phyloP scores from a whole-genome alignment of 2,888 invertebrate species.

The Tribolium freemani region DNA sequence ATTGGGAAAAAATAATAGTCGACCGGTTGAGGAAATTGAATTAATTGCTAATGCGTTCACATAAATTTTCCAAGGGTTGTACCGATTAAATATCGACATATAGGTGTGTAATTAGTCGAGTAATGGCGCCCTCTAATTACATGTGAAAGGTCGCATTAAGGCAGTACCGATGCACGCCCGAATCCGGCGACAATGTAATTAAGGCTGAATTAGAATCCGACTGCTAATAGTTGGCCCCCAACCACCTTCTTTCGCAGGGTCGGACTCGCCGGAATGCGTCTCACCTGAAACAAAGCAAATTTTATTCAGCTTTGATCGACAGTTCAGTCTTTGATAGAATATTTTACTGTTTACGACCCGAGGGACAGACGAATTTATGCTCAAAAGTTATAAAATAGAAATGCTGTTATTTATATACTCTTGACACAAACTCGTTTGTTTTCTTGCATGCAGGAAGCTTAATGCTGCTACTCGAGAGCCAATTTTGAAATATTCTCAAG shows the following conservation, averaged over 20 bases:
- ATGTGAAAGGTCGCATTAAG: conserved; percentile 64
- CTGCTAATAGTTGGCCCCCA: conserved; percentile 42
- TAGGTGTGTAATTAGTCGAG: conserved; percentile 63
- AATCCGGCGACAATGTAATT: conserved; percentile 66
- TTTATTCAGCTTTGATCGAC: background rate
- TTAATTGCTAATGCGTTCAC: conserved; percentile 59
- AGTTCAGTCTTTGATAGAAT: background rate
- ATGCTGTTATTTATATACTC: background rate
- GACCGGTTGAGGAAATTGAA: conserved; percentile 55
- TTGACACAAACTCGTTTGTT: background rate
- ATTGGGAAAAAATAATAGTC: conserved; percentile 17
- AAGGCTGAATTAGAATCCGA: conserved; percentile 65
- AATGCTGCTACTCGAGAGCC: background rate
- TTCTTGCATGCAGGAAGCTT: background rate
- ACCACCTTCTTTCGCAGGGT: conserved; percentile 11
- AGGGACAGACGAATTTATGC: background rate
- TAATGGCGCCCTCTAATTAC: conserved; percentile 65
- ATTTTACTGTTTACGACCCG: background rate
- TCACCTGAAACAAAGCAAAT: conserved; percentile 34
- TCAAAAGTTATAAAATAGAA: background rate
- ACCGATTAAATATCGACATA: conserved; percentile 61
- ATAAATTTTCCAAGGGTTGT: conserved; percentile 52
- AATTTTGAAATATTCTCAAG: conserved; percentile 9
- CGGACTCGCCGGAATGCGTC: background rate
- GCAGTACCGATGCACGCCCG: conserved; percentile 50